Evolutionary conservation across 2,888 invertebrate species (phyloP), one percentile per base, ranked within the genome.

Genomic region (Chouioia cunea): DNA sequence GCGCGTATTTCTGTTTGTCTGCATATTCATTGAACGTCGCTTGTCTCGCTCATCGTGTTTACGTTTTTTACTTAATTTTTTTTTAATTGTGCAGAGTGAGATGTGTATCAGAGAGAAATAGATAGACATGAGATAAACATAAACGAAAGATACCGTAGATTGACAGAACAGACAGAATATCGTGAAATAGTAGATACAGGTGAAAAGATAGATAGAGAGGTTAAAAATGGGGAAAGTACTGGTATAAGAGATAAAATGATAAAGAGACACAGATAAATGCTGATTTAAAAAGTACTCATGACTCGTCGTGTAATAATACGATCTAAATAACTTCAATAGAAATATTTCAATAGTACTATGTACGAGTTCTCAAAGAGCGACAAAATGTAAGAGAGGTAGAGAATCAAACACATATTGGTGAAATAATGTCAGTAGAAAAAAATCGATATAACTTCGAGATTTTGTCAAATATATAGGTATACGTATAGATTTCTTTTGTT

Each of bases 121-220:
- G 63, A 59, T 52, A 82, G 76, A 81, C 77, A 83, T 82, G 82
- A 85, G 80, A 83, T 82, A 83, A 83, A 86, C 83, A 85, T 85
- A 85, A 83, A 84, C 84, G 83, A 82, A 82, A 83, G 79, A 79
- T 83, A 84, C 84, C 86, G 68, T 36, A 64, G 65, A 71, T 71
- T 74, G 71, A 63, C 16, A 66, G 57, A 64, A 64, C 23, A 59
- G 65, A 73, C 56, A 59, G 53, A 59, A 43, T 53, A 56, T 52
- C 53, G 47, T 64, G 58, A 58, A 47, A 23, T 47, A 65, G 18
- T 23, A 57, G 46, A 59, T 57, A 57, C 20, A 53, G 48, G 47
- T 68, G 56, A 58, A 60, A 15, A 23, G 18, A 44, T 14, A 47
- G 15, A 64, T 10, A 46, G 27, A 62, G 12, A 70, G 44, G 46